Percentiles rank a stretch among this genome's conserved stretches.
These are phyloP conservation scores for Priocnemis perturbator DNA, from an alignment of 2,888 invertebrate species.

Conservation along the genomic window DNA sequence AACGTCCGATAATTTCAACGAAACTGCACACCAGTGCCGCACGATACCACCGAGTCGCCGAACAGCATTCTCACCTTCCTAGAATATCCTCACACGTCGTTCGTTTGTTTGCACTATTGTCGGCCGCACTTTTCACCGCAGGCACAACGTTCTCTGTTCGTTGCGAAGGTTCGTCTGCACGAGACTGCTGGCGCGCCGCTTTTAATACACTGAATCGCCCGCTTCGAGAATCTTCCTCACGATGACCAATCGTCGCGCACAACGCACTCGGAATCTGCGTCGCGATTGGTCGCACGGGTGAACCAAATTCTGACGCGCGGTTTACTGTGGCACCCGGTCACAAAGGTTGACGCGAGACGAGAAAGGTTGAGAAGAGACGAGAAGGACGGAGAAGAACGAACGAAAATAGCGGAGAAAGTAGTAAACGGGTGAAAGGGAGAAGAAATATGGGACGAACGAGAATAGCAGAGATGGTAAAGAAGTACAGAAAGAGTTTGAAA, in stretches of 20 bases:
- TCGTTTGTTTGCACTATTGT: not conserved
- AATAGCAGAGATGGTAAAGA: too few relatives aligned
- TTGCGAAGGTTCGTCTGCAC: slow-evolving; percentile 28
- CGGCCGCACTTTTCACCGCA: too few relatives aligned
- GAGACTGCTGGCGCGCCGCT: not conserved
- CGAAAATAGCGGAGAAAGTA: slow-evolving; percentile 1
- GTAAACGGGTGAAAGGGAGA: too few relatives aligned
- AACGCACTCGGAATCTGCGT: not conserved
- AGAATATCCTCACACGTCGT: slow-evolving; percentile 1
- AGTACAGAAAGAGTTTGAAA: too few relatives aligned
- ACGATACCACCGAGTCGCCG: too few relatives aligned
- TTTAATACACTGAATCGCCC: slow-evolving; percentile 50
- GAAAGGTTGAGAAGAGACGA: slow-evolving; percentile 1
- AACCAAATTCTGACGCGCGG: not conserved
- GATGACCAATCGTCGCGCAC: slow-evolving; percentile 41
- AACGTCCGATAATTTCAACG: too few relatives aligned
- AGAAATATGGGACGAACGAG: too few relatives aligned
- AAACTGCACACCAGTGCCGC: too few relatives aligned
- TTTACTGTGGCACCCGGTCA: not conserved
- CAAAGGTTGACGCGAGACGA: not conserved
- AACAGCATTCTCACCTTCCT: too few relatives aligned
- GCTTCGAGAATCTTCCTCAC: slow-evolving; percentile 54
- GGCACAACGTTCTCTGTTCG: slow-evolving; percentile 20
- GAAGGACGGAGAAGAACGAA: not conserved
- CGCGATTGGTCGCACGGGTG: not conserved